Percentiles rank a stretch among this genome's conserved stretches.
Evolutionary conservation across 2,888 invertebrate genomes (phyloP).

Genomic region (Muscina levida): DNA sequence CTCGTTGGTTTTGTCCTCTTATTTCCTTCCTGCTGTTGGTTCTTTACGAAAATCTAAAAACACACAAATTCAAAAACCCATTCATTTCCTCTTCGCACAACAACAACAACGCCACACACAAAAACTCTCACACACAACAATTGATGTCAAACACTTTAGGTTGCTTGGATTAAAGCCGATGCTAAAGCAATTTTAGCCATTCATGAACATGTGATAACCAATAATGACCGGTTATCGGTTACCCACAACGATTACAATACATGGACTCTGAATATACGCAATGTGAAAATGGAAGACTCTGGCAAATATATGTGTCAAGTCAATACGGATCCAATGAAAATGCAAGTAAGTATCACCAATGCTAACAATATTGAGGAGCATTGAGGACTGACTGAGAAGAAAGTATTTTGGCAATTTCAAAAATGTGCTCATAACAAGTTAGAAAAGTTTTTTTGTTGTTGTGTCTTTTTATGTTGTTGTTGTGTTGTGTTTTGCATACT

Average conservation of each 20-base stretch:
- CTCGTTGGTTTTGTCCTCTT: constrained; percentile 17
- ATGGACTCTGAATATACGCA: constrained; percentile 93
- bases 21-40: neutral
- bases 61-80: constrained; percentile 34
- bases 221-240: constrained; percentile 92
- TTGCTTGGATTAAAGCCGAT: constrained; percentile 97
- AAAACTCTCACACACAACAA: constrained; percentile 32
- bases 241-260: constrained; percentile 96
- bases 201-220: constrained; percentile 96
- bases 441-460: too few species aligned
- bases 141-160: constrained; percentile 81
- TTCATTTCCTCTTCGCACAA: neutral
- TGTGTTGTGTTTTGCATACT: too few species aligned
- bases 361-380: neutral
- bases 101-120: constrained; percentile 28
- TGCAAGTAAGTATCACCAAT: constrained; percentile 86
- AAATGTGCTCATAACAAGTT: too few species aligned
- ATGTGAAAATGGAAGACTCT: constrained; percentile 91
- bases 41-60: constrained; percentile 23
- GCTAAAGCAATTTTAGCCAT: constrained; percentile 95
- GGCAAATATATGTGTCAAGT: constrained; percentile 97
- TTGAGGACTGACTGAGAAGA: neutral
- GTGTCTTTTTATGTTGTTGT: too few species aligned
- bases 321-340: constrained; percentile 96
- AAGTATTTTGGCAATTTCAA: neutral